Evolutionary conservation across 2,797 vertebrate genomes (phyloP).

Genomic region (Parauchenoglanis punctatus): DNA sequence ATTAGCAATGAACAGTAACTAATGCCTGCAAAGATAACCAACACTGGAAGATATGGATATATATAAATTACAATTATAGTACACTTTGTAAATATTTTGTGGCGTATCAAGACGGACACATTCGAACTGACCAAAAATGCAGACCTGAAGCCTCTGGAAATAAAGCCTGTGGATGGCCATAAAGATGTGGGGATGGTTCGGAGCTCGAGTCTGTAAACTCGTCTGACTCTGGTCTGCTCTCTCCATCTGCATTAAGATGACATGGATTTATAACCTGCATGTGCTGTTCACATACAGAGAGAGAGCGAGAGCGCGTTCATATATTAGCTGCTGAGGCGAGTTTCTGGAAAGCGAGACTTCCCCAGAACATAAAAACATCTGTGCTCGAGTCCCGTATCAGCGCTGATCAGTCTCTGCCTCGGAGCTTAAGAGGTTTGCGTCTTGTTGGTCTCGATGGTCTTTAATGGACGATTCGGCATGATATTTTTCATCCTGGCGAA

Average conservation of each 20-base stretch:
- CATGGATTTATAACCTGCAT: slow-evolving; percentile 5
- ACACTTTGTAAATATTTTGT: background rate
- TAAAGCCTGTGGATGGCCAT: background rate
- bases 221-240: background rate
- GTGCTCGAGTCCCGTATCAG: background rate
- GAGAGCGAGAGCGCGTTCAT: background rate
- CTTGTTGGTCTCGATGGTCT: slow-evolving; percentile 13
- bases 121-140: background rate
- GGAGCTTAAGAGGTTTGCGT: slow-evolving; percentile 17
- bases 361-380: slow-evolving; percentile 19
- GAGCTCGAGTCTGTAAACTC: background rate
- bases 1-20: background rate
- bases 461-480: background rate
- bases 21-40: background rate
- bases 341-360: slow-evolving; percentile 3
- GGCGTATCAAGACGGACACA: background rate
- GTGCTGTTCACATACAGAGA: slow-evolving; percentile 3
- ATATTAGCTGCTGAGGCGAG: background rate
- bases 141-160: background rate
- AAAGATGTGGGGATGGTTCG: background rate
- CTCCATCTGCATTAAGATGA: background rate
- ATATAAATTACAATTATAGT: background rate
- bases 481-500: background rate
- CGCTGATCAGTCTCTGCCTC: slow-evolving; percentile 15
- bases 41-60: background rate